These are phyloP conservation scores for Empidonax traillii DNA, from an alignment of 2,113 vertebrate species.

Conservation along the genomic window DNA sequence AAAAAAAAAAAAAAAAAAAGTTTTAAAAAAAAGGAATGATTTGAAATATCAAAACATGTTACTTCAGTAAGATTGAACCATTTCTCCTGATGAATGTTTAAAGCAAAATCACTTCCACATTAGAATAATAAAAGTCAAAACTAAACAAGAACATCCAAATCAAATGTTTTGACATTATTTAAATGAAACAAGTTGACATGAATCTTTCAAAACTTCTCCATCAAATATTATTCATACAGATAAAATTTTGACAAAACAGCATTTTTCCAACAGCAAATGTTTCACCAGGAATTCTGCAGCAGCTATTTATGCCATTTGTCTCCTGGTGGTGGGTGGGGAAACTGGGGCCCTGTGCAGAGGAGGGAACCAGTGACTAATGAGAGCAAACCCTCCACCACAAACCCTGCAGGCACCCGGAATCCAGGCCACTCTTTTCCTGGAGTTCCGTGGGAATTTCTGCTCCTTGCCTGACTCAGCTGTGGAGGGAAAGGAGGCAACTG, in stretches of 20 bases:
- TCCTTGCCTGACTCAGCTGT: neutral
- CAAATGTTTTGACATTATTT: constrained; percentile 41
- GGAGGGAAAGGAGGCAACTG: neutral
- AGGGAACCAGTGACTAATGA: neutral
- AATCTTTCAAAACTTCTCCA: constrained; percentile 35
- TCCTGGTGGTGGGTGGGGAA: neutral
- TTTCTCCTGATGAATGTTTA: constrained; percentile 20
- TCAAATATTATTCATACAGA: constrained; percentile 17
- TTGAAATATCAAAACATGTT: neutral
- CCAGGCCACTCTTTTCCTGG: too few species aligned
- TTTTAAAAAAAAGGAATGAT: neutral
- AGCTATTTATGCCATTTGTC: neutral
- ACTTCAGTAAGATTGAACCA: neutral
- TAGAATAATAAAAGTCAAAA: constrained; percentile 45
- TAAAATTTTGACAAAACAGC: neutral
- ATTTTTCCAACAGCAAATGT: neutral
- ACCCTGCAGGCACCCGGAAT: neutral
- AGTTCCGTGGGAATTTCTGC: neutral
- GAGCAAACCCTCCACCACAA: neutral
- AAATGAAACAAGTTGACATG: neutral
- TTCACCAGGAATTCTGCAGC: neutral
- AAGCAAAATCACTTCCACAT: neutral
- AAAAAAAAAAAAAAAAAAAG: too few species aligned
- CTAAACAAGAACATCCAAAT: constrained; percentile 50
- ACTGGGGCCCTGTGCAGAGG: neutral